Base-by-base conservation (phyloP, 92 coral and sea anemone species). In the Epizoanthus scotinus region DNA sequence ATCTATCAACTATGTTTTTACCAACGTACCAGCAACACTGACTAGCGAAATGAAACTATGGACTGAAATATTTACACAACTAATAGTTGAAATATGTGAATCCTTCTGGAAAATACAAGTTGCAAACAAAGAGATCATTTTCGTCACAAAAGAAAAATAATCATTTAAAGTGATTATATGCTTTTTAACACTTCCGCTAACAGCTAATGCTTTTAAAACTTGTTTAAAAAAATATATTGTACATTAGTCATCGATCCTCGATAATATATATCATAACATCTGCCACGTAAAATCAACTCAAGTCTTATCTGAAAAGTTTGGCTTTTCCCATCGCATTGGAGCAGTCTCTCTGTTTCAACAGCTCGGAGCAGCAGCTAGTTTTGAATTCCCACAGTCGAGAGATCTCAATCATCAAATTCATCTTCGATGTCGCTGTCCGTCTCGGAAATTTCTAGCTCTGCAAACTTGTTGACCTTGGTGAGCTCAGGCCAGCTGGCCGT, bases 401-500 rank as follows among this genome's bases (percentile, higher is more conserved):
- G 1, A 10, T 57, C 61, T 56, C 40, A 75, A 47, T 56, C 31
- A 59, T 36, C 53, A 20, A 75, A 75, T 2, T 59, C 47, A 0
- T 75, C 81, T 15, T 75, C 81, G 52, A 47, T 10, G 38, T 75
- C 81, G 40, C 67, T 75, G 55, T 40, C 38, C n/a, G 15, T 75
- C 24, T 38, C 81, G 40, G 60, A 55, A 21, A 59, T 29, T 59
- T 59, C 68, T 25, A 49, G 55, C 3, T 38, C 68, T 34, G 21
- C 27, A 40, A 58, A 75, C 3, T 75, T 75, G 52, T 31, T 57
- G 68, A 75, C 68, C 59, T 59, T 59, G 3, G 55, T 6, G 40
- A 75, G 55, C 18, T 75, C 81, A n/a, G 81, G 81, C 68, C 81
- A 75, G 25, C 81, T 75, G 21, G 66, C 66, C 10, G 81, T 18